Evolutionary conservation across 2,888 invertebrate genomes (phyloP).

Genomic region (Eupithecia vulgata): DNA sequence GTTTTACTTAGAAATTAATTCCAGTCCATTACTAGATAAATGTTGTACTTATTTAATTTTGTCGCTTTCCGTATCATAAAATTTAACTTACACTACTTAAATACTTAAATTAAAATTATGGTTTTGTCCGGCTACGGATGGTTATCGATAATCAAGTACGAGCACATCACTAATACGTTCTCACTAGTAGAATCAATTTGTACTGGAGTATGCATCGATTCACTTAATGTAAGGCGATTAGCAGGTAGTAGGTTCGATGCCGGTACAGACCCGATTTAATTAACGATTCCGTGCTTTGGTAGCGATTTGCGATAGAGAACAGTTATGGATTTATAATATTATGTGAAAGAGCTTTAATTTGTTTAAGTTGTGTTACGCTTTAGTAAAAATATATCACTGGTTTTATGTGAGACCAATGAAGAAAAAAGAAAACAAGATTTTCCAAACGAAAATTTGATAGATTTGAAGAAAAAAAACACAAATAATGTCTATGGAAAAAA

Average conservation of each 20-base stretch:
- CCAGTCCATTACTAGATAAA: no score
- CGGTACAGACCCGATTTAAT: constrained; percentile 41
- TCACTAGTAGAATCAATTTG: constrained; percentile 36
- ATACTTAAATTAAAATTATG: not conserved
- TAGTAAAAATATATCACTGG: no score
- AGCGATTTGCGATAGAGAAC: constrained; percentile 2
- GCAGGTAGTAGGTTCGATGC: constrained; percentile 41
- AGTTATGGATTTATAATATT: not conserved
- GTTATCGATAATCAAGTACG: not conserved
- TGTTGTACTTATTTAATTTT: no score
- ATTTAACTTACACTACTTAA: no score
- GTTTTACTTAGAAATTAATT: no score
- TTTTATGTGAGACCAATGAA: no score
- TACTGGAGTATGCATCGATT: constrained; percentile 40
- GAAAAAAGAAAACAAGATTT: no score
- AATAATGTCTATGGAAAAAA: no score
- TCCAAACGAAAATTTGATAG: no score
- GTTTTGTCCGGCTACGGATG: not conserved
- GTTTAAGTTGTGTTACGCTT: not conserved
- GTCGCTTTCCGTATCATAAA: no score
- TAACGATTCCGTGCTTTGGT: constrained; percentile 23
- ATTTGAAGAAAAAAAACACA: no score
- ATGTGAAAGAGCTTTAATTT: not conserved
- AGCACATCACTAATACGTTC: constrained; percentile 10
- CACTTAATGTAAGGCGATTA: constrained; percentile 55